These are phyloP conservation scores for Tautogolabrus adspersus DNA, from an alignment of 2,113 vertebrate species.

Conservation along the genomic window DNA sequence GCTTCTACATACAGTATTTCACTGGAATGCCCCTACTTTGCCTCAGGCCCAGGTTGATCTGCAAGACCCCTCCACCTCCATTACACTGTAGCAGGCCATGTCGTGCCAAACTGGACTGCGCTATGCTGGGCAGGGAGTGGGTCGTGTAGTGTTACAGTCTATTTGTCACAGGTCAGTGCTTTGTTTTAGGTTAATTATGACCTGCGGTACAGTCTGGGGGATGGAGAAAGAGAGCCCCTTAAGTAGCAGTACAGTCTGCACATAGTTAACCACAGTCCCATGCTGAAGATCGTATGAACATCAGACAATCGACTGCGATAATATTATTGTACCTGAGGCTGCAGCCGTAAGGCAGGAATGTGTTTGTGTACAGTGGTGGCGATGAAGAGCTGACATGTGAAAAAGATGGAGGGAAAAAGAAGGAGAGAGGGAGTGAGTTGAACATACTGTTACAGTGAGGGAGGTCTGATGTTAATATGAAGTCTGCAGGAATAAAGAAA, in stretches of 20 bases:
- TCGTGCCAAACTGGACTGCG: slow-evolving; percentile 2
- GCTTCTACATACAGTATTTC: slow-evolving; percentile 29
- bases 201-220: slow-evolving; percentile 68
- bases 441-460: slow-evolving; percentile 6
- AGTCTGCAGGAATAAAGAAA: slow-evolving; percentile 44
- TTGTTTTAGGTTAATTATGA: slow-evolving; percentile 78
- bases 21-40: slow-evolving; percentile 34
- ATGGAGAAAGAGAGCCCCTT: slow-evolving; percentile 34
- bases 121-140: slow-evolving; percentile 3
- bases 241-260: slow-evolving; percentile 62
- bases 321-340: slow-evolving; percentile 65
- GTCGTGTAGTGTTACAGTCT: slow-evolving; percentile 71
- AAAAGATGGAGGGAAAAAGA: slow-evolving; percentile 8
- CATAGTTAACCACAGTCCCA: slow-evolving; percentile 69
- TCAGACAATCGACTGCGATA: slow-evolving; percentile 52
- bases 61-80: slow-evolving; percentile 43
- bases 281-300: slow-evolving; percentile 58
- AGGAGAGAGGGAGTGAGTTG: slow-evolving; percentile 14
- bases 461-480: slow-evolving; percentile 35
- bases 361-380: not conserved
- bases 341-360: slow-evolving; percentile 44
- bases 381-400: not conserved
- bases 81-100: slow-evolving; percentile 29
- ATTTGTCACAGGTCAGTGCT: slow-evolving; percentile 81
- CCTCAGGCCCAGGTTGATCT: slow-evolving; percentile 50